Evolutionary conservation across 2,797 vertebrate species (phyloP).

Genomic region (Rhynchonycteris naso): DNA sequence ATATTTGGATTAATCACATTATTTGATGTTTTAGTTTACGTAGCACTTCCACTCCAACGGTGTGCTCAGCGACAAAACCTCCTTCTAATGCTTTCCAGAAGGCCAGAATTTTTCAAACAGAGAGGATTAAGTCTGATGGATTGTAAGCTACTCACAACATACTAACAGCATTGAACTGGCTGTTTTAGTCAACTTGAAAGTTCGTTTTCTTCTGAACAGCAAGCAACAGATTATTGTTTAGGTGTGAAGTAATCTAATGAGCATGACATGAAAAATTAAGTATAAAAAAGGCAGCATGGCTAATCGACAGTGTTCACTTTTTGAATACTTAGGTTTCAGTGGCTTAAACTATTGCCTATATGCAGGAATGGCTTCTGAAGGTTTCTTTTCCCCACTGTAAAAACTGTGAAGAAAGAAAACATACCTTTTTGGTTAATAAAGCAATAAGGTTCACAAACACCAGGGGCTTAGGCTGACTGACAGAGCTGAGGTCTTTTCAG

Average conservation of each 20-base stretch:
- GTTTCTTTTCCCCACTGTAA: neutral
- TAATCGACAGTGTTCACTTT: neutral
- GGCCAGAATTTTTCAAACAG: constrained; percentile 48
- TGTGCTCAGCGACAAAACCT: neutral
- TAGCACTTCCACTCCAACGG: neutral
- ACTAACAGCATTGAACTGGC: constrained; percentile 28
- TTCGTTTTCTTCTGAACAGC: neutral
- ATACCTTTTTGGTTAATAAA: constrained; percentile 25
- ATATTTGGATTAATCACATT: constrained; percentile 70
- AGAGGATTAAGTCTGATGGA: constrained; percentile 66
- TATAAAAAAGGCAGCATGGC: neutral
- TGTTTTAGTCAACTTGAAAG: constrained; percentile 18
- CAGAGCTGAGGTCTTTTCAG: neutral
- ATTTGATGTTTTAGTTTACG: constrained; percentile 67
- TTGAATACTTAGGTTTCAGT: neutral
- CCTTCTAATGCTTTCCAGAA: constrained; percentile 70
- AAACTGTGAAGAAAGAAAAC: neutral
- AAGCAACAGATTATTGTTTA: neutral
- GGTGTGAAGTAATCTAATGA: constrained; percentile 20
- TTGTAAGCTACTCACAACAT: constrained; percentile 55
- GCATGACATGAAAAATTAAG: neutral
- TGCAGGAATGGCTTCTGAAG: neutral
- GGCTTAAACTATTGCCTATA: neutral
- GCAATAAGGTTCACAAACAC: neutral
- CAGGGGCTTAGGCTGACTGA: neutral